A percentile compares a stretch with the other conserved stretches of the same genome.
Conservation (phyloP, 2,888 invertebrate genomes). For the Idaea straminata region DNA sequence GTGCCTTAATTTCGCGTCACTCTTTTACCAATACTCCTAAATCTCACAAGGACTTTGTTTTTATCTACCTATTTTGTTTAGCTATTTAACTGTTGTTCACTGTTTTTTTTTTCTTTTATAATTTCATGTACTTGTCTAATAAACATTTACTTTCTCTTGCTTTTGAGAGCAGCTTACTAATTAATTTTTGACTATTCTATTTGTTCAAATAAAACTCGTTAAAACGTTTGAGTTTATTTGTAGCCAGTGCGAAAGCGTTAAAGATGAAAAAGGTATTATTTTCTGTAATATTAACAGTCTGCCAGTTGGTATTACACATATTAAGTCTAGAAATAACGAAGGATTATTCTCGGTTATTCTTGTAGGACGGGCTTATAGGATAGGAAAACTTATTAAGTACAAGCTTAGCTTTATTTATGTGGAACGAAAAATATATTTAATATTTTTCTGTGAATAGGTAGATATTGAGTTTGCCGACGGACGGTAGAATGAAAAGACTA, state of each 20-base stretch:
- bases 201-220: too few relatives aligned
- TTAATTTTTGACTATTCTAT: neutral
- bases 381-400: neutral
- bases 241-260: neutral
- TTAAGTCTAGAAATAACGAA: neutral
- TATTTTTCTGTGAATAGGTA: neutral
- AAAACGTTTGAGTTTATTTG: neutral
- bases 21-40: too few relatives aligned
- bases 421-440: neutral
- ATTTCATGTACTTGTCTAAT: too few relatives aligned
- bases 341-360: neutral
- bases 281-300: neutral
- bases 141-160: too few relatives aligned
- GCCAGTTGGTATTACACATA: neutral
- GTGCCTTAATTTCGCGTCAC: too few relatives aligned
- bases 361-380: neutral
- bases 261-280: neutral
- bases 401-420: neutral
- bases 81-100: too few relatives aligned
- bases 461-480: too few relatives aligned
- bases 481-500: too few relatives aligned
- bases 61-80: too few relatives aligned
- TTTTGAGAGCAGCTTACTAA: too few relatives aligned
- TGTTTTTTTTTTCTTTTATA: too few relatives aligned
- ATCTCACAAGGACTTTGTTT: too few relatives aligned